Base-by-base conservation (phyloP, 2,113 vertebrate species). In the Ondatra zibethicus region DNA sequence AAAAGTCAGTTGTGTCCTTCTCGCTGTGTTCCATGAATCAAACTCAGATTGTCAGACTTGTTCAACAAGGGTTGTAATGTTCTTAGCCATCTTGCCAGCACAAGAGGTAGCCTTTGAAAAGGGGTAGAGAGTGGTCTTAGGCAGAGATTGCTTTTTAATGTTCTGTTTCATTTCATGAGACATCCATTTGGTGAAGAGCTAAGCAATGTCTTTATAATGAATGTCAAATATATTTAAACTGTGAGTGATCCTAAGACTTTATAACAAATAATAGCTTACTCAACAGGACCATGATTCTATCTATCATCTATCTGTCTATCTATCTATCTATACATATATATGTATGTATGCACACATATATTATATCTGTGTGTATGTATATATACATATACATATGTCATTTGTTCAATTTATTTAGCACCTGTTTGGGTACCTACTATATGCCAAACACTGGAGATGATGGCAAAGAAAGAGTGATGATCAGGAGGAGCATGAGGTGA, bases 191-290 rank as follows among this genome's bases (percentile, higher is more conserved):
- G 7, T 95, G 45, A 84, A 86, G 65, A 63, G 4, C 77, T 78
- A 42, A 65, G 12, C 33, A 76, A 72, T 58, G 78, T 89, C 61
- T 45, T 91, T 61, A 93, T 45, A 63, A 76, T 95, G 89, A 81
- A 36, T 80, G 65, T 29, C 33, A 58, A 47, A 14, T 73, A 5
- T 82, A 39, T n/a, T 75, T 39, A 39, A 72, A 81, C 58, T 10
- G 21, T 70, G 63, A 76, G 81, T 45, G 39, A 7, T 90, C 52
- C 58, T 68, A 94, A 52, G 33, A 89, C 39, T 73, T 47, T 87
- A 72, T 66, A 36, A 89, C 47, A 82, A 58, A 33, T 25, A 78
- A 75, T 65, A 90, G 66, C 66, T 85, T 94, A 70, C 6, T 72
- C 82, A 19, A 92, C 55, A 90, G 14, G 29, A 55, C 50, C 10